A percentile compares a stretch with the other conserved stretches of the same genome.
These are phyloP conservation scores for Drosophila persimilis DNA, from an alignment of 1,140 invertebrate genomes.

Conservation along the genomic window DNA sequence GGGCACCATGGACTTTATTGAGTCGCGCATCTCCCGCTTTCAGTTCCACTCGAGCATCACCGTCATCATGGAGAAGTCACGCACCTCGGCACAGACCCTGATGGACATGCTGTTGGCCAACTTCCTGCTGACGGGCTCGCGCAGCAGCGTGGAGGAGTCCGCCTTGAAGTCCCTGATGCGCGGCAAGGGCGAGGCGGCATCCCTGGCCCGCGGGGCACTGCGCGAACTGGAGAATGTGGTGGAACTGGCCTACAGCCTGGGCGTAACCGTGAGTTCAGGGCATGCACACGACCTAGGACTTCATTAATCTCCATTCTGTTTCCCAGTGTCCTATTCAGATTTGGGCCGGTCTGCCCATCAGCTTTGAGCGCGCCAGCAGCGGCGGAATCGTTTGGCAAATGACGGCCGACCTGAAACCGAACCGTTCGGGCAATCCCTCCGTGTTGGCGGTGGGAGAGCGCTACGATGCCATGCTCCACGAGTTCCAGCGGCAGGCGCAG, in stretches of 20 bases:
- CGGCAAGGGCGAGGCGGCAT: conserved; percentile 86
- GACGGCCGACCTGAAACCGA: conserved; percentile 72
- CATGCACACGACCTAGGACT: no score
- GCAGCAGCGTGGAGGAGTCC: conserved; percentile 85
- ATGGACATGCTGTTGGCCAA: conserved; percentile 90
- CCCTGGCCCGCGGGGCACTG: conserved; percentile 88
- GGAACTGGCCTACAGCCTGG: conserved; percentile 87
- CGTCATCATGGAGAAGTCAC: conserved; percentile 87
- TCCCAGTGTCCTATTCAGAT: conserved; percentile 77
- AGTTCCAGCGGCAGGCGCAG: conserved; percentile 81
- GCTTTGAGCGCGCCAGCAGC: conserved; percentile 66
- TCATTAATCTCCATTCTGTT: background rate
- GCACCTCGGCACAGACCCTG: conserved; percentile 88
- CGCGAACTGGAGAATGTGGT: conserved; percentile 90
- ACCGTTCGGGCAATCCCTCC: conserved; percentile 62
- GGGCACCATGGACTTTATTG: conserved; percentile 74
- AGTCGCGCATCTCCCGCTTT: conserved; percentile 87
- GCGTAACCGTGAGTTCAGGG: conserved; percentile 86
- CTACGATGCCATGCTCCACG: conserved; percentile 83
- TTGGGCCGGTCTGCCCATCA: conserved; percentile 71
- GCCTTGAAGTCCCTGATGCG: conserved; percentile 86
- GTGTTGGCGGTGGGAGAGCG: conserved; percentile 84
- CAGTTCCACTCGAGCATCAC: conserved; percentile 89
- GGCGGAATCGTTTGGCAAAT: conserved; percentile 82
- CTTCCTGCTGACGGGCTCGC: conserved; percentile 84